Conservation (phyloP, 1,140 invertebrate genomes). For the Teleogryllus occipitalis region DNA sequence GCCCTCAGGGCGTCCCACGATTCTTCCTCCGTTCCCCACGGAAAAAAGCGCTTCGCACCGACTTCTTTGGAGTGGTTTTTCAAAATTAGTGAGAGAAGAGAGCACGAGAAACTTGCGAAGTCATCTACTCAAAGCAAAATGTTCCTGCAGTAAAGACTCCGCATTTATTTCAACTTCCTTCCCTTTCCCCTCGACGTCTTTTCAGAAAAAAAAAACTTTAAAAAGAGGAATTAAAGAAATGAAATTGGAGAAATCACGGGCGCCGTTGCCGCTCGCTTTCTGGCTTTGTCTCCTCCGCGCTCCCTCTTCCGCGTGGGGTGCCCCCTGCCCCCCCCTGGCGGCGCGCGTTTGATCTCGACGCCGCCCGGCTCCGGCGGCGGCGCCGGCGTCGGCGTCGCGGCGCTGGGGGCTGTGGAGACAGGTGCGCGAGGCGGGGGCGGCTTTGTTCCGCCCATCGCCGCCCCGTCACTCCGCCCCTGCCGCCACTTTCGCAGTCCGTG, state of each 20-base stretch:
- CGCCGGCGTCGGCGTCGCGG: too few relatives aligned
- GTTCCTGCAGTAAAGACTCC: neutral
- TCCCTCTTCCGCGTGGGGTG: too few relatives aligned
- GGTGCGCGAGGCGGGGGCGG: too few relatives aligned
- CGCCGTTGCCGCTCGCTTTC: neutral
- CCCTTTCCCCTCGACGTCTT: neutral
- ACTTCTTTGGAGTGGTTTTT: neutral
- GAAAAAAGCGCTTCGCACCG: neutral
- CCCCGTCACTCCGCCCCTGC: too few relatives aligned
- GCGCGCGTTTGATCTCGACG: too few relatives aligned
- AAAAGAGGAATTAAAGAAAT: neutral
- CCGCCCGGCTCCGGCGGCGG: too few relatives aligned
- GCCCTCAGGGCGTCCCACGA: neutral
- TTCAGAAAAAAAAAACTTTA: neutral
- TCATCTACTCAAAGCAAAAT: neutral
- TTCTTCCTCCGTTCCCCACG: neutral
- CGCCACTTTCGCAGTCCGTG: too few relatives aligned
- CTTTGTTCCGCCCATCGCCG: too few relatives aligned
- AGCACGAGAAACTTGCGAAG: neutral
- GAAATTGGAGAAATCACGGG: neutral
- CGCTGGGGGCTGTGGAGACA: too few relatives aligned
- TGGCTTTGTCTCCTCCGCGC: neutral
- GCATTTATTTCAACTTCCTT: slow-evolving; percentile 1
- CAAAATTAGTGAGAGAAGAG: neutral
- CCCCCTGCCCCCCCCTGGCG: too few relatives aligned